Percentiles rank a stretch among this genome's conserved stretches.
Evolutionary conservation across 2,113 vertebrate genomes (phyloP).

Genomic region (Orycteropus afer): DNA sequence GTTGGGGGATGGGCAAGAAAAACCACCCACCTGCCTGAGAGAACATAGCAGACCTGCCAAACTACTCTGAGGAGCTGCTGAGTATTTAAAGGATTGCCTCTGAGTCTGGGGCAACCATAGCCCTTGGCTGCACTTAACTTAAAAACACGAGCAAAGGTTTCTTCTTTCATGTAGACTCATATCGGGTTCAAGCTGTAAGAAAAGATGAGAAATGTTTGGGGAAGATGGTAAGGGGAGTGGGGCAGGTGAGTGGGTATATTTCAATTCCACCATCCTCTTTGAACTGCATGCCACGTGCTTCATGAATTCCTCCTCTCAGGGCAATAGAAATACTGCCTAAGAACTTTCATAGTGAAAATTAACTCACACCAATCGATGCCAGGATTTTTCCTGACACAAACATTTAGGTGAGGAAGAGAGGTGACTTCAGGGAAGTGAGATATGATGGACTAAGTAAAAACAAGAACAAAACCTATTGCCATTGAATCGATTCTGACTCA

Average conservation of each 20-base stretch:
- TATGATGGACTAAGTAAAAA: background rate
- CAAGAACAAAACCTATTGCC: background rate
- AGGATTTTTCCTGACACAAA: conserved; percentile 48
- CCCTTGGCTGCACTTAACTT: conserved; percentile 70
- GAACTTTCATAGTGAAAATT: conserved; percentile 73
- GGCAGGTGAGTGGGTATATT: conserved; percentile 52
- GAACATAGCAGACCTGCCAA: conserved; percentile 37
- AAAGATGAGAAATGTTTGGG: conserved; percentile 65
- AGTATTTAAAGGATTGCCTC: background rate
- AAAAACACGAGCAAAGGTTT: conserved; percentile 64
- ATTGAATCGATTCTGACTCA: background rate
- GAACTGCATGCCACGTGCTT: conserved; percentile 51
- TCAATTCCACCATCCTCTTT: conserved; percentile 64
- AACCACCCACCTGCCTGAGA: background rate
- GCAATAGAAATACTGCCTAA: conserved; percentile 56
- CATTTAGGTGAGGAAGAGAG: background rate
- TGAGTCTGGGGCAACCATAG: conserved; percentile 10
- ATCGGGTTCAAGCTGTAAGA: conserved; percentile 62
- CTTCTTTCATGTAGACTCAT: conserved; percentile 61
- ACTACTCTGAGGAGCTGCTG: background rate
- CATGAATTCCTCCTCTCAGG: conserved; percentile 37
- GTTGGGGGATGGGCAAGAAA: background rate
- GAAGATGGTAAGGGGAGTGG: background rate
- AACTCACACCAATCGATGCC: conserved; percentile 37
- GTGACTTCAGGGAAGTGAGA: background rate